phyloP scores from a whole-genome alignment of 2,888 invertebrate species.

The Folsomia candida region DNA sequence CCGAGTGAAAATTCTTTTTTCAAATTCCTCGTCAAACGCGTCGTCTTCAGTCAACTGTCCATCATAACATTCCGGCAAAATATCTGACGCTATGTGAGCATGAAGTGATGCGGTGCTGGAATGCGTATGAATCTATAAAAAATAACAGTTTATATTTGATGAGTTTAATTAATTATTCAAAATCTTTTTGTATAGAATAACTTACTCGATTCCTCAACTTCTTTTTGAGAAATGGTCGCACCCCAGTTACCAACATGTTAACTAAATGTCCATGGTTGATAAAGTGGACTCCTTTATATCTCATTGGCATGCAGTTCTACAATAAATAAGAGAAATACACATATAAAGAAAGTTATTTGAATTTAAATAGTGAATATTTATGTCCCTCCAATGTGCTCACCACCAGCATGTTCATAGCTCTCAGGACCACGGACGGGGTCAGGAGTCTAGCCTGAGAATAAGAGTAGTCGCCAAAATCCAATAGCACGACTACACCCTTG shows the following conservation, averaged over 20 bases:
- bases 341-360: not conserved
- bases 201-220: not conserved
- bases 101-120: not conserved
- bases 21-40: not conserved
- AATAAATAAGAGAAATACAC: not conserved
- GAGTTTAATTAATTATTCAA: not conserved
- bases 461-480: not conserved
- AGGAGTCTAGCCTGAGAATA: not conserved
- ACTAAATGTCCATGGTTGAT: not conserved
- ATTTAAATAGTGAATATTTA: not conserved
- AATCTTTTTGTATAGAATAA: too few species aligned
- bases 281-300: not conserved
- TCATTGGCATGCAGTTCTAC: not conserved
- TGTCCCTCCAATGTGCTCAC: not conserved
- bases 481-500: not conserved
- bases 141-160: too few species aligned
- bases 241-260: not conserved
- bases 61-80: not conserved
- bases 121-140: not conserved
- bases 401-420: not conserved
- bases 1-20: not conserved
- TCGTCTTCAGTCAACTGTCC: not conserved
- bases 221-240: not conserved
- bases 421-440: not conserved
- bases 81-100: not conserved